Evolutionary conservation across 2,888 invertebrate genomes (phyloP), one percentile per base, ranked within the genome.

Genomic region (Noctua janthina): DNA sequence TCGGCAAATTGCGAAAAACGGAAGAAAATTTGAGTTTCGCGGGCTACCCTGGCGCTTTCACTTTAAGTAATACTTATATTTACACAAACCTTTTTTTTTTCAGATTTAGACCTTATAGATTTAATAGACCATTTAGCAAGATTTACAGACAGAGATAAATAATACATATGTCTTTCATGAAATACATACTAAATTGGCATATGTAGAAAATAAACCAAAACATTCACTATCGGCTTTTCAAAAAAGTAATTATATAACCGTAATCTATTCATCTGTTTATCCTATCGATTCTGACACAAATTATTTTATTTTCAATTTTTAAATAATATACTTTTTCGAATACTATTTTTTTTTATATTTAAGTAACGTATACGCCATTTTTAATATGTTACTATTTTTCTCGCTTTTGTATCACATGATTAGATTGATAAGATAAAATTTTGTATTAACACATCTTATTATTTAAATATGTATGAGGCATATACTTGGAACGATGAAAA

Each of bases 141-240:
- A 70, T 54, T 35, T 29, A 78, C 46, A 66, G 11, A 68, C 20
- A 66, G 46, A 35, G n/a, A 51, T 35, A 39, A 74, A 72, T 46
- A 8, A 51, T 39, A 80, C 35, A 69, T 59, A 20, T 67, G 20
- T 39, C 1, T 76, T 62, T 54, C 35, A 59, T 39, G n/a, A 17
- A 49, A 62, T 68, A 64, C 23, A 2, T 1, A 81, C 15, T 43
- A 46, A n/a, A 35, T 74, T 49, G 29, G 67, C 23, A 56, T 74
- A 67, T 49, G 64, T 23, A 35, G 39, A 86, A 72, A n/a, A 68
- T 43, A 66, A 75, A 83, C 66, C 64, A 70, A 83, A 29, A 71
- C 35, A 68, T 46, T 35, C n/a, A 66, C 1, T 23, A 59, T 15
- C 29, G 29, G 39, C 49, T 49, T 49, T n/a, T 20, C 0, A 20